A percentile compares a stretch with the other conserved stretches of the same genome.
Evolutionary conservation across 2,797 vertebrate species (phyloP).

Genomic region (Danionella dracula): DNA sequence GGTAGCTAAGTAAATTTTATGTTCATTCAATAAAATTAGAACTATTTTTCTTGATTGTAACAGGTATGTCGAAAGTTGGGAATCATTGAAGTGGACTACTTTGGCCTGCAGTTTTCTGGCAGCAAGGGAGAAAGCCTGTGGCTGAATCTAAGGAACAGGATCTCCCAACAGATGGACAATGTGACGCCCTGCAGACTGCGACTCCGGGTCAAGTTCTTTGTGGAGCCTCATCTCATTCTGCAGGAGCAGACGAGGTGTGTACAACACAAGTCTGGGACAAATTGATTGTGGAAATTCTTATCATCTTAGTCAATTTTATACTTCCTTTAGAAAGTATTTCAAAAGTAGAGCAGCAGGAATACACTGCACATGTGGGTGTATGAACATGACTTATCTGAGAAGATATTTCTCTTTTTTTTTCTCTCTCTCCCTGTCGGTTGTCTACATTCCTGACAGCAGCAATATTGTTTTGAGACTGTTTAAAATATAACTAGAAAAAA

Average conservation of each 20-base stretch:
- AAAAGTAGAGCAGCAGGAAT: not conserved
- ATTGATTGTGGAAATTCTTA: not conserved
- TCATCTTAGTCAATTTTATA: not conserved
- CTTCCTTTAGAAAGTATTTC: not conserved
- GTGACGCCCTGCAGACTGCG: conserved; percentile 87
- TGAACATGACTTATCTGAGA: not conserved
- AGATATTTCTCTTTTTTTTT: too few species aligned
- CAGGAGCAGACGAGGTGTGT: conserved; percentile 94
- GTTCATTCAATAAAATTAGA: too few species aligned
- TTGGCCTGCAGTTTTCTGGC: conserved; percentile 94
- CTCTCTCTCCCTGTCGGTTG: not conserved
- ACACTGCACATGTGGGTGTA: not conserved
- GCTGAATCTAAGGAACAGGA: conserved; percentile 97
- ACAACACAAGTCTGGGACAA: not conserved
- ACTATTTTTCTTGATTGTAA: too few species aligned
- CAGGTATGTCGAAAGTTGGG: conserved; percentile 95
- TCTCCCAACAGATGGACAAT: conserved; percentile 96
- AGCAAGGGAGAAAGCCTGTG: conserved; percentile 95
- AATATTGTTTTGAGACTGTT: not conserved
- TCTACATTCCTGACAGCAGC: not conserved
- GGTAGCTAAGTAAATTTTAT: too few species aligned
- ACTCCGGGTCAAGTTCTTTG: conserved; percentile 95
- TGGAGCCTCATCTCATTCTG: conserved; percentile 95
- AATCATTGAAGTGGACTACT: conserved; percentile 97
- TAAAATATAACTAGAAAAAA: not conserved